These are phyloP conservation scores for Philaenus spumarius DNA, from an alignment of 1,140 invertebrate species.

Conservation along the genomic window DNA sequence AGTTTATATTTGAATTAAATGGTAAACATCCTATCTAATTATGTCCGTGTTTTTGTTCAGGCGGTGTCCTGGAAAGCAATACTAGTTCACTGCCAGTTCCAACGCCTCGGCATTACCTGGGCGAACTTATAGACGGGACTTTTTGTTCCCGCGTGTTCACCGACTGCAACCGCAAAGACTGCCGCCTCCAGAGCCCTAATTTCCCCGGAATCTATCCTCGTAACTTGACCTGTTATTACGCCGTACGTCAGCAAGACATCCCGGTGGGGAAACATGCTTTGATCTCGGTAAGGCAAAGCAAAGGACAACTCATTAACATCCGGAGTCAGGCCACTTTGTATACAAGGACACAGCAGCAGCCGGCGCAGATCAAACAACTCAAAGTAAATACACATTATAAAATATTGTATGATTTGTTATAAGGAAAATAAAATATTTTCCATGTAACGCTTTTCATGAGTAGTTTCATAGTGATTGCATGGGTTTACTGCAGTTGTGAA, in stretches of 20 bases:
- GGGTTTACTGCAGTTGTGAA: no score
- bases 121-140: slow-evolving; percentile 79
- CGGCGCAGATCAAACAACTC: slow-evolving; percentile 5
- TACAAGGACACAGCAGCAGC: slow-evolving; percentile 27
- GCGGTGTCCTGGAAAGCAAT: slow-evolving; percentile 12
- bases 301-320: slow-evolving; percentile 75
- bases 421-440: background rate
- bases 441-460: background rate
- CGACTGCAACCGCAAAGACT: slow-evolving; percentile 78
- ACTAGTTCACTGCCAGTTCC: slow-evolving; percentile 15
- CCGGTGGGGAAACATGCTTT: slow-evolving; percentile 76
- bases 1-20: no score
- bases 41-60: no score
- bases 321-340: slow-evolving; percentile 57
- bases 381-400: slow-evolving; percentile 9
- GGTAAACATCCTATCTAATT: no score
- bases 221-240: slow-evolving; percentile 83
- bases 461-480: no score
- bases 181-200: slow-evolving; percentile 83
- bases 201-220: slow-evolving; percentile 85
- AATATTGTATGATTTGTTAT: background rate
- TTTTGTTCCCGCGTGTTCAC: slow-evolving; percentile 85
- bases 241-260: slow-evolving; percentile 71
- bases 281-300: slow-evolving; percentile 72
- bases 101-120: slow-evolving; percentile 50